A percentile compares a stretch with the other conserved stretches of the same genome.
These are phyloP conservation scores for Drosophila subpulchrella DNA, from an alignment of 1,140 invertebrate species.

Conservation along the genomic window DNA sequence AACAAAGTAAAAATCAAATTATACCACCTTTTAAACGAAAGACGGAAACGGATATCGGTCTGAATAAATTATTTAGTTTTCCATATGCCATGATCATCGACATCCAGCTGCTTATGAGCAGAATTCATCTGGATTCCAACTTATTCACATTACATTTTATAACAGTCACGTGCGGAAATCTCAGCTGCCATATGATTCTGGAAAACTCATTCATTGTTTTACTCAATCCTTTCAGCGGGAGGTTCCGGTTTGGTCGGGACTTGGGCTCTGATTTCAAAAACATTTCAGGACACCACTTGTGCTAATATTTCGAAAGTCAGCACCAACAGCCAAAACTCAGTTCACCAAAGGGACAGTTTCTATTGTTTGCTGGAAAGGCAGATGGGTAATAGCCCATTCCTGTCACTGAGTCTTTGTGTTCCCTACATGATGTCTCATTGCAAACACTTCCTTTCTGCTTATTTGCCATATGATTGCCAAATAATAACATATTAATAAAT, in stretches of 20 bases:
- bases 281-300: constrained; percentile 8
- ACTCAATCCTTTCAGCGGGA: constrained; percentile 16
- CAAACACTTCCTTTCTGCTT: not conserved
- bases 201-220: constrained; percentile 4
- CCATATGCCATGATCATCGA: not conserved
- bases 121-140: not conserved
- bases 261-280: not conserved
- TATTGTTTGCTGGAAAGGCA: constrained; percentile 2
- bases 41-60: not conserved
- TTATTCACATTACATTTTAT: constrained; percentile 2
- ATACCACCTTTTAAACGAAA: too few species aligned
- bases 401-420: constrained; percentile 1
- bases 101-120: not conserved
- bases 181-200: constrained; percentile 7
- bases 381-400: constrained; percentile 5
- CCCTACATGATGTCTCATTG: not conserved
- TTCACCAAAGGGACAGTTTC: not conserved
- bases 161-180: constrained; percentile 8
- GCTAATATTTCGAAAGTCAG: constrained; percentile 5
- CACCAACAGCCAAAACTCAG: too few species aligned
- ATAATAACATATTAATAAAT: not conserved
- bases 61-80: not conserved
- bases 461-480: not conserved
- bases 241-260: not conserved
- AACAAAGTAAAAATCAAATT: not conserved